Base-by-base conservation (phyloP, 2,797 vertebrate genomes). In the Peromyscus aztecus region DNA sequence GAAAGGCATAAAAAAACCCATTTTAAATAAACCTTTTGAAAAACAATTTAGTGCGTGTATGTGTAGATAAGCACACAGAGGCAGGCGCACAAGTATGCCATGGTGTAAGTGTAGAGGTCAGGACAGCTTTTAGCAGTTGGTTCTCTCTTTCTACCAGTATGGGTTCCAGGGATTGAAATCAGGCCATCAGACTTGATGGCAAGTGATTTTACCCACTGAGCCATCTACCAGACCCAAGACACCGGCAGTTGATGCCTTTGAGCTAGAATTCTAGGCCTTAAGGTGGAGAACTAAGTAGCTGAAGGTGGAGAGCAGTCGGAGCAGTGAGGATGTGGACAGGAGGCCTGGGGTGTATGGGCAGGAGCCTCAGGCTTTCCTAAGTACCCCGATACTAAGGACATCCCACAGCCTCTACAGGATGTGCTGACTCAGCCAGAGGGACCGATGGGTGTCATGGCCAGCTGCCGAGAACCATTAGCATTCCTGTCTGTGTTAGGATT, bases 401-500 rank as follows among this genome's bases (percentile, higher is more conserved):
- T 71, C 49, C 24, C 0, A 10, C 31, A 9, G 57, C 14, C 7
- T 94, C 37, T 9, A 7, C 6, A 55, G 29, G 67, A 49, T 52
- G 43, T 93, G 40, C 65, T 12, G 27, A 52, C 43, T 7, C 29
- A 69, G 43, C 16, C 46, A 11, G 82, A 57, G n/a, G 76, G n/a
- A n/a, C 46, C 2, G 6, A 21, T 27, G 29, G 87, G 46, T 17
- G 0, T 55, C 0, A 0, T 3, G 31, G 63, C 29, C 81, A 43
- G 40, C 40, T 31, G 21, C 90, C 14, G 65, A 76, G 61, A 90
- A 49, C 89, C n/a, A 49, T 16, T 3, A 10, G 13, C 40, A 8
- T 10, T 52, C 37, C 0, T 7, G 57, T n/a, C 77, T 27, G 4
- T 2, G 17, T 73, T 29, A 9, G 14, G 21, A 27, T 40, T 46